Percentiles rank a stretch among this genome's conserved stretches.
Evolutionary conservation across 2,113 vertebrate genomes (phyloP).

Genomic region (Toxotes chatareus): DNA sequence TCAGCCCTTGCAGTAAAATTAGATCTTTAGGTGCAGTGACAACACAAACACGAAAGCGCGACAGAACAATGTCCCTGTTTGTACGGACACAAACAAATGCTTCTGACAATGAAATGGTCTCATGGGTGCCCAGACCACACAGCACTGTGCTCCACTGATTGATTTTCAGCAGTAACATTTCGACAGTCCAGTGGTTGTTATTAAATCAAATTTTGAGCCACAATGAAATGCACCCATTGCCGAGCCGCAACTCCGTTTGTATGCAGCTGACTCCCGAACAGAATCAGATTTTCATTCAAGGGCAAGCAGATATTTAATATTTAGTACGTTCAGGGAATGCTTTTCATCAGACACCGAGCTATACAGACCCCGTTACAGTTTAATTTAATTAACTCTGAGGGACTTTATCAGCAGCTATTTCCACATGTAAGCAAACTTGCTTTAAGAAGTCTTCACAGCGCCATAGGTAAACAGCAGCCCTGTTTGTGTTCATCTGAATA

Average conservation of each 20-base stretch:
- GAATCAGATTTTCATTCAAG: constrained; percentile 46
- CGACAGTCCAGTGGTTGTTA: constrained; percentile 42
- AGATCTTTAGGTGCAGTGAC: constrained; percentile 21
- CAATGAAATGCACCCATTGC: constrained; percentile 27
- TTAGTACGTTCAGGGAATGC: constrained; percentile 22
- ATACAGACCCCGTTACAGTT: constrained; percentile 32
- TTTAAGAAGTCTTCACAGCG: neutral
- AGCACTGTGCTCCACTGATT: constrained; percentile 32
- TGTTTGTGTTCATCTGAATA: constrained; percentile 30
- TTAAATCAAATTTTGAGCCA: constrained; percentile 41
- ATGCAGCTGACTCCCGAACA: constrained; percentile 8
- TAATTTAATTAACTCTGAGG: constrained; percentile 43
- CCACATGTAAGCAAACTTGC: constrained; percentile 20
- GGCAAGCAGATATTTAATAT: constrained; percentile 48
- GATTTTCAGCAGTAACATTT: constrained; percentile 48
- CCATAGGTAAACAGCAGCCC: constrained; percentile 33
- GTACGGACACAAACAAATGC: constrained; percentile 49
- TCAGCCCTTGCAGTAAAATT: constrained; percentile 22
- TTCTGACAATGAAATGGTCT: constrained; percentile 47
- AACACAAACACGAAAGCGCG: constrained; percentile 27
- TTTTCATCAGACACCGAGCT: constrained; percentile 32
- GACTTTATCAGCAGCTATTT: constrained; percentile 40
- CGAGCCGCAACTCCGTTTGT: neutral
- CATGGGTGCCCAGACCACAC: constrained; percentile 31
- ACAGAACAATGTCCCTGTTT: constrained; percentile 29